Evolutionary conservation across 2,113 vertebrate genomes (phyloP), one percentile per base, ranked within the genome.

Genomic region (Myrmophylax atrothorax): DNA sequence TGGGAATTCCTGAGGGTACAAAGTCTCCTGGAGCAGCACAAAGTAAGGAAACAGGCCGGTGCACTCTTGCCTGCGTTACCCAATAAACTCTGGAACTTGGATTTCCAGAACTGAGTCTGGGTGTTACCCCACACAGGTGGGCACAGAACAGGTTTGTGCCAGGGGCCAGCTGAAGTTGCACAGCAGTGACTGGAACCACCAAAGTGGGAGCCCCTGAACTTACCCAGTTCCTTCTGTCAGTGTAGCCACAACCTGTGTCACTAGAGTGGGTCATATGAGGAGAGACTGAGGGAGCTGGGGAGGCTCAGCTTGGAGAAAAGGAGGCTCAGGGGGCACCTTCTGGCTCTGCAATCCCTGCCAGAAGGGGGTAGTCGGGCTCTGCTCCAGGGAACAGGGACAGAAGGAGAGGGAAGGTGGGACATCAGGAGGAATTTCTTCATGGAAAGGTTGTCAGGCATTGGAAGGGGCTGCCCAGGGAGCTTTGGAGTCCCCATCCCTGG

Each of bases 141-240:
- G 28, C 60, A 49, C 18, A 44, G 72, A 42, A 14, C n/a, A 22
- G 0, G 2, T 4, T 0, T 40, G 23, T 47, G 38, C 23, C 5
- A 23, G 44, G 33, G 24, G 22, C 38, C 10, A 55, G 15, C 17
- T 33, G 31, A 40, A 37, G 40, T 8, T 25, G 38, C 9, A 4
- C 28, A 33, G 28, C 47, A 19, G 18, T 25, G 62, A 40, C 35
- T 40, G 24, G 23, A 60, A 22, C 31, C 33, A 26, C 15, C 29
- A 35, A n/a, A 7, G n/a, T 13, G 3, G 28, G 53, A 86, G 46
- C 16, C n/a, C 18, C 44, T 62, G 42, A n/a, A 16, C 47, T 38
- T n/a, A 4, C 4, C 37, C 46, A 33, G 25, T 24, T 58, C 49
- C 13, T 2, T 35, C 47, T 42, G 40, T 7, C 29, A 24, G 14